phyloP scores from a whole-genome alignment of 2,888 invertebrate genomes.

The Ceraclea dissimilis region DNA sequence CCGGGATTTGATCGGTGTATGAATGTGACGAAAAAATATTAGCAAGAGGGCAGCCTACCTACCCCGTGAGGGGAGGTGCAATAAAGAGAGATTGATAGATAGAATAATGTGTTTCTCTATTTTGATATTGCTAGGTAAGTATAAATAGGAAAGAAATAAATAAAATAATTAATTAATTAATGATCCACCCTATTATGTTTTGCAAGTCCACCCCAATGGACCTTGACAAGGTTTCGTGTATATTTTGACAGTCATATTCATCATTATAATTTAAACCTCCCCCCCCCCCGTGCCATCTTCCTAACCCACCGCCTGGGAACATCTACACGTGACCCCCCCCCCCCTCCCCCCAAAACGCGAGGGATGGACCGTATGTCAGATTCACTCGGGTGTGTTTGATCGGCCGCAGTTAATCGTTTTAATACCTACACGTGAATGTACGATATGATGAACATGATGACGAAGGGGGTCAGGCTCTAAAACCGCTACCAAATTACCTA shows the following conservation, averaged over 20 bases:
- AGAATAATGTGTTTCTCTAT: too few relatives aligned
- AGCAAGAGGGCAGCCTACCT: too few relatives aligned
- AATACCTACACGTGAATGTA: conserved; percentile 8
- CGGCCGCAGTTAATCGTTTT: conserved; percentile 13
- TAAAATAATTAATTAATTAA: too few relatives aligned
- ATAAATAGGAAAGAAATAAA: too few relatives aligned
- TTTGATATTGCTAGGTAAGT: too few relatives aligned
- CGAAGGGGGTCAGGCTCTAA: background rate
- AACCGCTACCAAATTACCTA: background rate
- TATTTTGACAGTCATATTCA: conserved; percentile 13
- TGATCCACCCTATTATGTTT: too few relatives aligned
- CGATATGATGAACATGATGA: background rate
- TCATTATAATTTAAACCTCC: conserved; percentile 11
- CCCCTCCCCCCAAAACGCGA: background rate
- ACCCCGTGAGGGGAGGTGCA: too few relatives aligned
- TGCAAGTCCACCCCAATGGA: background rate
- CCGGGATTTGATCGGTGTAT: too few relatives aligned
- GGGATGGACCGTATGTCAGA: conserved; percentile 11
- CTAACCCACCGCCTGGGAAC: conserved; percentile 8
- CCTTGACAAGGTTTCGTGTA: conserved; percentile 8
- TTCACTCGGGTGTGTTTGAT: conserved; percentile 14
- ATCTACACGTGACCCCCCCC: conserved; percentile 9
- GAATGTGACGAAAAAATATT: too few relatives aligned
- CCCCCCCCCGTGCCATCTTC: background rate
- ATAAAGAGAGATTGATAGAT: too few relatives aligned